Conservation (phyloP, 1,140 invertebrate genomes). For the Macrobrachium rosenbergii region DNA sequence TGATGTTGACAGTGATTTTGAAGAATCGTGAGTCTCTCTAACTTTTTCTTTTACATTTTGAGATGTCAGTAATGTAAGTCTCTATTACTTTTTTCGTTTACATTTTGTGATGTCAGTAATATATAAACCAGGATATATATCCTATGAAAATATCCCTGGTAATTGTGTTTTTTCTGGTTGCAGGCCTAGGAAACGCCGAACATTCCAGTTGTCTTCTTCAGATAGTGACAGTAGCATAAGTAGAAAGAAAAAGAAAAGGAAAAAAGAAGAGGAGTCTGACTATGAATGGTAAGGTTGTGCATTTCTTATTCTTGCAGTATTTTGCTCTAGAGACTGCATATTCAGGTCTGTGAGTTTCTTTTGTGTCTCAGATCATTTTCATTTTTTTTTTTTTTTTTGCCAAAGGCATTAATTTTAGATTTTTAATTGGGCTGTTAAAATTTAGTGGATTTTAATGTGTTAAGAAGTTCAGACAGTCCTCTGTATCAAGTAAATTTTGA, state of each 20-base stretch:
- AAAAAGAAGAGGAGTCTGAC: constrained; percentile 10
- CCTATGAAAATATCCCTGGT: background rate
- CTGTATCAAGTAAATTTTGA: no score
- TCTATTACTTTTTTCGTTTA: no score
- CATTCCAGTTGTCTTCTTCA: constrained; percentile 56
- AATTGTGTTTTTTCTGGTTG: background rate
- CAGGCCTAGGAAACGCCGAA: constrained; percentile 44
- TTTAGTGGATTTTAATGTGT: no score
- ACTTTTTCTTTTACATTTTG: constrained; percentile 27
- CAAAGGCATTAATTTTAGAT: no score
- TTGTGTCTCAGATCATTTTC: no score
- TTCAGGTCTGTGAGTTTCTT: no score
- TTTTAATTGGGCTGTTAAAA: no score
- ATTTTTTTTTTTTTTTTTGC: no score
- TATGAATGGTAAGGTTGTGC: background rate
- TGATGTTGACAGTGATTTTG: constrained; percentile 60
- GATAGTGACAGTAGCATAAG: constrained; percentile 54
- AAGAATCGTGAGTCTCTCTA: constrained; percentile 50
- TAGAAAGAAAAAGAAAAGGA: constrained; percentile 66
- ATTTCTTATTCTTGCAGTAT: no score
- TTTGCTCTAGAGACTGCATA: no score
- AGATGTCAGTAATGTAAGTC: no score
- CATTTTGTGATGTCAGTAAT: background rate
- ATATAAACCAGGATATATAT: background rate
- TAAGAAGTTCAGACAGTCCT: no score